phyloP scores from a whole-genome alignment of 2,113 vertebrate genomes.

The Vimba vimba region DNA sequence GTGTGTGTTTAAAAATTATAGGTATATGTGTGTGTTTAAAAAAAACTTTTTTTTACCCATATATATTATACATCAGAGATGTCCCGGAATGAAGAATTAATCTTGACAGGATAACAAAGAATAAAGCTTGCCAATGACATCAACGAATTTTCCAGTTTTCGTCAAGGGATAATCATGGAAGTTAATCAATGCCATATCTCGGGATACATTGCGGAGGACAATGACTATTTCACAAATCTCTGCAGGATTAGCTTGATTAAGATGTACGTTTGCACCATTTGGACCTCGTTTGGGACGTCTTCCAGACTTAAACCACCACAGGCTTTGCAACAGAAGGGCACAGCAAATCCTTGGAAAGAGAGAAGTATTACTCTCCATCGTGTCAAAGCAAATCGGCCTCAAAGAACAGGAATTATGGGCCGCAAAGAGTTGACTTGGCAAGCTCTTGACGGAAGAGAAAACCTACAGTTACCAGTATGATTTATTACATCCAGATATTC shows the following conservation, averaged over 20 bases:
- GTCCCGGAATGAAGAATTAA: neutral
- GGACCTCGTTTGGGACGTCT: slow-evolving; percentile 38
- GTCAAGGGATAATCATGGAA: neutral
- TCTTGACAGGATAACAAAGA: neutral
- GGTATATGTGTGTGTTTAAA: too few species aligned
- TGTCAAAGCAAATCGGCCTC: slow-evolving; percentile 32
- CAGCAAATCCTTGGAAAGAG: slow-evolving; percentile 35
- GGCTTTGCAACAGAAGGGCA: slow-evolving; percentile 49
- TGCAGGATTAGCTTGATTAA: slow-evolving; percentile 59
- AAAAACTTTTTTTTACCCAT: too few species aligned
- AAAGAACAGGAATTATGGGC: slow-evolving; percentile 29
- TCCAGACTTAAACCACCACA: slow-evolving; percentile 33
- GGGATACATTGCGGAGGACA: slow-evolving; percentile 47
- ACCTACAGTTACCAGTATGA: neutral
- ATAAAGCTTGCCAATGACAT: slow-evolving; percentile 22
- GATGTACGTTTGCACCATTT: slow-evolving; percentile 12
- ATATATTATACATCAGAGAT: neutral
- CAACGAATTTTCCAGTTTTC: slow-evolving; percentile 43
- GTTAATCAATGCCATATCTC: slow-evolving; percentile 62
- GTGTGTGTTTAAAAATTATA: too few species aligned
- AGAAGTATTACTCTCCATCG: slow-evolving; percentile 2
- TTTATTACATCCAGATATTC: slow-evolving; percentile 26
- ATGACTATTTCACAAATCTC: slow-evolving; percentile 49
- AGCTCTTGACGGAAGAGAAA: slow-evolving; percentile 24
- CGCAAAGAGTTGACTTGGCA: slow-evolving; percentile 48